phyloP scores from a whole-genome alignment of 2,888 invertebrate species.

The Apamea crenata region DNA sequence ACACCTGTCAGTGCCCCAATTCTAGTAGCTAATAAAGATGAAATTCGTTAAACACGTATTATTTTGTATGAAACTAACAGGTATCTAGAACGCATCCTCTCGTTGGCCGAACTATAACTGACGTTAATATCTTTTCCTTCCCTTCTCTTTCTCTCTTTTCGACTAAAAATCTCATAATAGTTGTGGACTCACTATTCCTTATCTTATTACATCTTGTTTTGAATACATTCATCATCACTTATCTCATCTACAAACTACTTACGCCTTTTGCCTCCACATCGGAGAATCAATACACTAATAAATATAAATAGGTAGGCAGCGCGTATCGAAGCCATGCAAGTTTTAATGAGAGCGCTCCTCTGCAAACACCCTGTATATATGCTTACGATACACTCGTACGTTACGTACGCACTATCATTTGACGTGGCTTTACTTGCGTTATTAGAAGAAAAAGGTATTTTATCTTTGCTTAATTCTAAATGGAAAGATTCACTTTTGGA shows the following conservation, averaged over 20 bases:
- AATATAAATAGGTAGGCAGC: conserved; percentile 58
- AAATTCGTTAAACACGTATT: too few species aligned
- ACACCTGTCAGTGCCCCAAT: too few species aligned
- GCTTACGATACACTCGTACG: conserved; percentile 53
- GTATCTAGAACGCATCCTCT: too few species aligned
- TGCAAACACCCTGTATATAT: conserved; percentile 69
- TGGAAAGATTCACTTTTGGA: neutral
- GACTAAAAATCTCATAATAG: neutral
- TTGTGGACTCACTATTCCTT: neutral
- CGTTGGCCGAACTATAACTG: too few species aligned
- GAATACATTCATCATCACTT: neutral
- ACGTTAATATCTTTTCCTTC: neutral
- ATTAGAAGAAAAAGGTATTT: too few species aligned
- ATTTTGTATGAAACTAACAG: too few species aligned
- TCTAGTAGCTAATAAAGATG: too few species aligned
- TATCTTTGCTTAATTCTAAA: neutral
- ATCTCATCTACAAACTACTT: neutral
- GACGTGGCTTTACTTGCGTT: conserved; percentile 21
- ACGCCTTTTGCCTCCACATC: neutral
- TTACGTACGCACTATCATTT: conserved; percentile 43
- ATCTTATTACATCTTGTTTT: neutral
- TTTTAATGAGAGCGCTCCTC: conserved; percentile 86
- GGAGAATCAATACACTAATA: conserved; percentile 40
- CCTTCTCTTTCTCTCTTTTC: neutral
- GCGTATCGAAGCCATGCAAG: conserved; percentile 83